Percentiles rank a stretch among this genome's conserved stretches.
phyloP scores from a whole-genome alignment of 2,888 invertebrate species.

The Biston stratarius region DNA sequence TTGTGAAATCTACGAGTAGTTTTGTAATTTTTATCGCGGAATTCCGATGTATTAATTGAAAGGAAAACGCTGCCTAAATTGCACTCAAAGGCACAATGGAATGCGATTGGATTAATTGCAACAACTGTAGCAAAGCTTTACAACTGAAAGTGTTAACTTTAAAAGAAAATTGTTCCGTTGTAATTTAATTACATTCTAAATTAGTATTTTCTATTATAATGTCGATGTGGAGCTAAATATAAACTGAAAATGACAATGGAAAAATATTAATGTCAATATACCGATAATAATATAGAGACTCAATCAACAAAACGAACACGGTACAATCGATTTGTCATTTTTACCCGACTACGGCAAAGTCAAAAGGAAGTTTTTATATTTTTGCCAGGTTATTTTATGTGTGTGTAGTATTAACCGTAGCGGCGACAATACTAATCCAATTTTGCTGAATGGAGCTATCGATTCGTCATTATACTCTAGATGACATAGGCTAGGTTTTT shows the following conservation, averaged over 20 bases:
- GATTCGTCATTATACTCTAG: no score
- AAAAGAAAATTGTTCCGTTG: slow-evolving; percentile 18
- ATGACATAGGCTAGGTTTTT: no score
- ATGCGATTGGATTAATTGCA: slow-evolving; percentile 57
- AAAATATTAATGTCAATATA: no score
- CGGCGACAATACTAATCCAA: no score
- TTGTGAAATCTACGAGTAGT: background rate
- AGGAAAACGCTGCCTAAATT: slow-evolving; percentile 45
- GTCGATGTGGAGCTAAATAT: background rate
- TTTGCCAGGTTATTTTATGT: no score
- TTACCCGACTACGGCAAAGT: no score
- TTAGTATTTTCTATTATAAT: background rate
- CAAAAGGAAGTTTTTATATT: no score
- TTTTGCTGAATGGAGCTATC: no score
- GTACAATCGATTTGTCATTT: background rate
- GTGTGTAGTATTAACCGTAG: no score
- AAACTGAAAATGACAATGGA: background rate
- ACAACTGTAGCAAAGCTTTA: slow-evolving; percentile 49
- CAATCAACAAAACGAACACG: background rate
- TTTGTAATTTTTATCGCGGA: slow-evolving; percentile 22
- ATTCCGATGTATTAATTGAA: slow-evolving; percentile 39
- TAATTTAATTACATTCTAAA: slow-evolving; percentile 6
- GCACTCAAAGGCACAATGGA: slow-evolving; percentile 55
- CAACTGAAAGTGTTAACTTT: slow-evolving; percentile 32
- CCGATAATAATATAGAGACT: background rate